A percentile compares a stretch with the other conserved stretches of the same genome.
phyloP scores from a whole-genome alignment of 2,113 vertebrate genomes.

The Argyrosomus japonicus region DNA sequence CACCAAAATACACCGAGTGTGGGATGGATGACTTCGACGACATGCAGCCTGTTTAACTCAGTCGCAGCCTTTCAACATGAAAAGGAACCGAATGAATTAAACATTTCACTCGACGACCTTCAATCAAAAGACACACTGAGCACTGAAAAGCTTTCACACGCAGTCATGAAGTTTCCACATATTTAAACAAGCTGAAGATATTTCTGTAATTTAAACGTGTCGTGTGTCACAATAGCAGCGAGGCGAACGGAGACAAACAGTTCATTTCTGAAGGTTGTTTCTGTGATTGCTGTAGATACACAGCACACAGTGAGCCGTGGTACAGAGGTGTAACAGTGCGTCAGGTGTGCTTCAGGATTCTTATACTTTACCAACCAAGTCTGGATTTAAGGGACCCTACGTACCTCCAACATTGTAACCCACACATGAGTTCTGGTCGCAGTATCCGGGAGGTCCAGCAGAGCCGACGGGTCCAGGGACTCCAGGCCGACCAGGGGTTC shows the following conservation, averaged over 20 bases:
- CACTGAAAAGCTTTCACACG: slow-evolving; percentile 13
- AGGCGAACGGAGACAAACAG: not conserved
- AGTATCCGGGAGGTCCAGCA: slow-evolving; percentile 92
- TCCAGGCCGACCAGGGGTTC: slow-evolving; percentile 88
- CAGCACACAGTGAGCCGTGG: not conserved
- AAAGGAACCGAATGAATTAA: slow-evolving; percentile 29
- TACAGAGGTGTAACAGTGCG: not conserved
- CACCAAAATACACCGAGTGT: slow-evolving; percentile 11
- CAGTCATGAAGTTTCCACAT: not conserved
- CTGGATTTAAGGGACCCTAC: slow-evolving; percentile 35
- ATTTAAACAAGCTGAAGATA: not conserved
- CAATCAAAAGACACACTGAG: not conserved
- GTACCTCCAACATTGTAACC: slow-evolving; percentile 94
- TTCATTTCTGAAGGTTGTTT: not conserved
- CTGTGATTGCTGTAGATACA: not conserved
- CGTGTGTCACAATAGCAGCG: not conserved
- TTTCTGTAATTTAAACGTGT: not conserved
- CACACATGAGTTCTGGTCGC: slow-evolving; percentile 93
- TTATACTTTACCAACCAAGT: not conserved
- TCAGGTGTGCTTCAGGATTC: not conserved
- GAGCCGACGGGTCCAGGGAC: slow-evolving; percentile 89
- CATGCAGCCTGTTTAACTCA: slow-evolving; percentile 46
- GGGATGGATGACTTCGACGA: not conserved
- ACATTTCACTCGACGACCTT: slow-evolving; percentile 12
- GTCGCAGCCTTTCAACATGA: slow-evolving; percentile 22